phyloP scores from a whole-genome alignment of 2,113 vertebrate species.

The Chionomys nivalis region DNA sequence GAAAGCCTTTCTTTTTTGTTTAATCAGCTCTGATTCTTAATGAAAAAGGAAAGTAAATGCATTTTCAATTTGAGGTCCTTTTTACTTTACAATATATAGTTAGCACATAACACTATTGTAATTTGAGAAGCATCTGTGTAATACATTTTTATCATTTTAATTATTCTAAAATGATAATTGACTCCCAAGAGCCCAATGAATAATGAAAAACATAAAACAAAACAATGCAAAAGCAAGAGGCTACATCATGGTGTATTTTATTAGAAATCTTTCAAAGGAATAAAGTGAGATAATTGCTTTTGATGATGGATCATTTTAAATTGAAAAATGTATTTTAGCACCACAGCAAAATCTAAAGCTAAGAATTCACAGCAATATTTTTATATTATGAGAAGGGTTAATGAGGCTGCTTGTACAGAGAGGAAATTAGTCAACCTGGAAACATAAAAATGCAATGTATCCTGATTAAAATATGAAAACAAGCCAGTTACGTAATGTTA shows the following conservation, averaged over 20 bases:
- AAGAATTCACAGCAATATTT: neutral
- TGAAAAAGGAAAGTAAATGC: too few relatives aligned
- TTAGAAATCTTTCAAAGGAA: neutral
- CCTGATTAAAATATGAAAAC: neutral
- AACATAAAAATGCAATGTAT: neutral
- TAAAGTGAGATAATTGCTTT: neutral
- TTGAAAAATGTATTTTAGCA: neutral
- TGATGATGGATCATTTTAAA: neutral
- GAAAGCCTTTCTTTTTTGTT: too few relatives aligned
- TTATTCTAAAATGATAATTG: neutral
- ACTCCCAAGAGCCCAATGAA: neutral
- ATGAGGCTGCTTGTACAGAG: too few relatives aligned
- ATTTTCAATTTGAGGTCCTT: neutral
- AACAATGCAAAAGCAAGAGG: neutral
- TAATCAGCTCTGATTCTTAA: neutral
- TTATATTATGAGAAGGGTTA: neutral
- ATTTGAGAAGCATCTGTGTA: neutral
- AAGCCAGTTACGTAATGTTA: neutral
- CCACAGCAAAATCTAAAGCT: neutral
- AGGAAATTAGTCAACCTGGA: neutral
- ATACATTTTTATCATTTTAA: neutral
- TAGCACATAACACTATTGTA: neutral
- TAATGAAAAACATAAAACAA: neutral
- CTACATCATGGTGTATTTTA: accelerated
- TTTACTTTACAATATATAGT: neutral